A percentile compares a stretch with the other conserved stretches of the same genome.
Evolutionary conservation across 2,888 invertebrate genomes (phyloP).

Genomic region (Harpalus rufipes): DNA sequence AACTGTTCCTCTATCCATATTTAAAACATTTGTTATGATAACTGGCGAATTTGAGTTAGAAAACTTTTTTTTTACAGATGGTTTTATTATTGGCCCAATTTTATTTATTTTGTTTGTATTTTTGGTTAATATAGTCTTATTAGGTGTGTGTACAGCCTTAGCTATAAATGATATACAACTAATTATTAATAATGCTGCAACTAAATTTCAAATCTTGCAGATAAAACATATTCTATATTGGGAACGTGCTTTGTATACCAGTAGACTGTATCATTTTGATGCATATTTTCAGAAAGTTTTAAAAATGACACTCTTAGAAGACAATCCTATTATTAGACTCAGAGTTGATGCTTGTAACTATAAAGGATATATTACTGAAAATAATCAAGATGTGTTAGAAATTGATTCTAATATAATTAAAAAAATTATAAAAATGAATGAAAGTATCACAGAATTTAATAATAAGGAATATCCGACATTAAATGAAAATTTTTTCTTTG

Average conservation of each 20-base stretch:
- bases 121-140: slow-evolving; percentile 44
- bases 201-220: slow-evolving; percentile 29
- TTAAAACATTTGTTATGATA: slow-evolving; percentile 51
- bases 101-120: slow-evolving; percentile 44
- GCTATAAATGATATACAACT: slow-evolving; percentile 30
- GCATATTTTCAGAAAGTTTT: slow-evolving; percentile 6
- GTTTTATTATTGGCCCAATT: slow-evolving; percentile 20
- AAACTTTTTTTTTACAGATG: slow-evolving; percentile 16
- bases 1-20: slow-evolving; percentile 13
- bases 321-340: slow-evolving; percentile 20
- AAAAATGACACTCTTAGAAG: slow-evolving; percentile 12
- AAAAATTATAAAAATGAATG: slow-evolving; percentile 28
- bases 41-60: slow-evolving; percentile 46
- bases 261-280: slow-evolving; percentile 4
- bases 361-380: neutral
- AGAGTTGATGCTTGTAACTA: neutral
- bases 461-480: slow-evolving; percentile 24
- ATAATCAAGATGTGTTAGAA: neutral
- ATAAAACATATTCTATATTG: slow-evolving; percentile 49
- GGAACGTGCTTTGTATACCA: slow-evolving; percentile 6
- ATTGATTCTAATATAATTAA: slow-evolving; percentile 28
- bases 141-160: slow-evolving; percentile 37
- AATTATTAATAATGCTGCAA: slow-evolving; percentile 33
- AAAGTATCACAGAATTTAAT: slow-evolving; percentile 7
- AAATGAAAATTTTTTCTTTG: slow-evolving; percentile 24